Conservation (phyloP, 2,888 invertebrate genomes). For the Galeopsomyia nigrocyanea region DNA sequence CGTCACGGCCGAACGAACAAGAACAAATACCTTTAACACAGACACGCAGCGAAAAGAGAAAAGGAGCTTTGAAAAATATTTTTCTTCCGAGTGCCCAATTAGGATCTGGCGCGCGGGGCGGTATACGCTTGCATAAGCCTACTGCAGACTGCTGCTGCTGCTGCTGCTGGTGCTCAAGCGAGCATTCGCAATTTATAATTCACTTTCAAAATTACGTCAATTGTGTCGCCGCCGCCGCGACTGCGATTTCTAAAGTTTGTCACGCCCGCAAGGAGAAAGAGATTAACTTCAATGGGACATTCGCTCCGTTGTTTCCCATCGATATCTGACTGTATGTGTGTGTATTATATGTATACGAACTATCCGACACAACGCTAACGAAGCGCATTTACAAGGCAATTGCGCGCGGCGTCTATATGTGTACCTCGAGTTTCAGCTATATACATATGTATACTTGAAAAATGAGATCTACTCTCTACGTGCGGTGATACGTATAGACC, state of each 20-base stretch:
- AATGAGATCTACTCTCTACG: too few species aligned
- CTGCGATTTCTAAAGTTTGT: conserved; percentile 45
- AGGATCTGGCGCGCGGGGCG: conserved; percentile 23
- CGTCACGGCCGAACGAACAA: too few species aligned
- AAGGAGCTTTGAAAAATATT: conserved; percentile 4
- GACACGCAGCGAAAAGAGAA: not conserved
- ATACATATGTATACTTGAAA: too few species aligned
- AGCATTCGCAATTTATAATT: conserved; percentile 44
- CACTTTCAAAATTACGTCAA: conserved; percentile 48
- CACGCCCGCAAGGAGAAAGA: conserved; percentile 23
- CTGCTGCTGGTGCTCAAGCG: not conserved
- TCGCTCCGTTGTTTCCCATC: too few species aligned
- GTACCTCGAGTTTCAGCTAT: conserved; percentile 1
- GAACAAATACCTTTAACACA: too few species aligned
- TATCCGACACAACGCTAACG: conserved; percentile 10
- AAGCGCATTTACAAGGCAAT: conserved; percentile 17
- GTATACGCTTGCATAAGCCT: conserved; percentile 39
- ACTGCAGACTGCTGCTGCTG: too few species aligned
- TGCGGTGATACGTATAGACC: too few species aligned
- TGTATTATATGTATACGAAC: too few species aligned
- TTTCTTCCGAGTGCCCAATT: conserved; percentile 41
- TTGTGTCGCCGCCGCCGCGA: conserved; percentile 39
- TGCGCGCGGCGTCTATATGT: conserved; percentile 17
- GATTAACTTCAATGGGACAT: too few species aligned
- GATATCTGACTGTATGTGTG: too few species aligned